phyloP scores from a whole-genome alignment of 1,140 invertebrate species.

The Leptinotarsa defecta region DNA sequence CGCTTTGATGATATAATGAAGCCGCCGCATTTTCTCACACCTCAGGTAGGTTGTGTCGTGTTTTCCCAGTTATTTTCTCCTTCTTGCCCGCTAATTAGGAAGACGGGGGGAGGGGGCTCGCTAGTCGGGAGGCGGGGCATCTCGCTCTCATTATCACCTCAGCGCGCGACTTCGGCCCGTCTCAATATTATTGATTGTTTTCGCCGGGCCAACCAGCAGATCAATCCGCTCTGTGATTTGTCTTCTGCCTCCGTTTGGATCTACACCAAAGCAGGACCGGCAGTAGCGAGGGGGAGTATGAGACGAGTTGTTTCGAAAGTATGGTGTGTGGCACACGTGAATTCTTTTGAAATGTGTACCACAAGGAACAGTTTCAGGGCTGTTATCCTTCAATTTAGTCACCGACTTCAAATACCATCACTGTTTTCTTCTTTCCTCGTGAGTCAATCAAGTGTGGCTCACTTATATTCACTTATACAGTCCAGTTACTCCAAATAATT shows the following conservation, averaged over 20 bases:
- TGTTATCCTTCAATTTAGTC: no score
- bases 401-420: no score
- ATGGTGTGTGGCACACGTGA: no score
- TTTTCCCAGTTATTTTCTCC: conserved; percentile 55
- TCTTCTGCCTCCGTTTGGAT: not conserved
- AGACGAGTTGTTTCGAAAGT: no score
- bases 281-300: not conserved
- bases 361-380: no score
- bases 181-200: conserved; percentile 55
- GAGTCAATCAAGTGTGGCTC: no score
- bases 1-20: conserved; percentile 56
- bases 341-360: no score
- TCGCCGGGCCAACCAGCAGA: conserved; percentile 34
- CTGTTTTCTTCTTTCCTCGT: no score
- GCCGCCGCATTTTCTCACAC: conserved; percentile 55
- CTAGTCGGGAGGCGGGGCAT: conserved; percentile 38
- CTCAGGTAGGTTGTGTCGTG: conserved; percentile 50
- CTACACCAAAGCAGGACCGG: not conserved
- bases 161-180: conserved; percentile 44
- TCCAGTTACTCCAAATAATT: no score
- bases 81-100: not conserved
- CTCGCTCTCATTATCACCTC: conserved; percentile 54
- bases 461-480: no score
- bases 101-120: not conserved
- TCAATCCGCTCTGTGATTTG: conserved; percentile 10